Base-by-base conservation (phyloP, 1,140 invertebrate genomes). In the Cydia amplana region DNA sequence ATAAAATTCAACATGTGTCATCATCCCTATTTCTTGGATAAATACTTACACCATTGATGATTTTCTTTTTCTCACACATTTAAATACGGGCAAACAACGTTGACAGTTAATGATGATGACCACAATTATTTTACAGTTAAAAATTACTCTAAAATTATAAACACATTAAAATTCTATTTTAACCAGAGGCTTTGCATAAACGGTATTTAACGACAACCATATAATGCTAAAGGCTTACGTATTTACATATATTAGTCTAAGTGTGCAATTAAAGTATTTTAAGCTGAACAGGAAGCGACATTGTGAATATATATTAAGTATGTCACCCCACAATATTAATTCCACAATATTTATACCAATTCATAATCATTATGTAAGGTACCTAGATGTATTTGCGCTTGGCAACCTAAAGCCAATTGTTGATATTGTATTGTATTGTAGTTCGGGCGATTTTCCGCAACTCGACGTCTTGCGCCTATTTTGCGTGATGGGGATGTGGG, bases 131-230 rank as follows among this genome's bases (percentile, higher is more conserved):
- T 18, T 20, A 36, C 32, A 36, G 65, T 70, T 36, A 40, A 36
- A 70, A 70, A 70, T 70, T 70, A 70, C 65, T 70, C 65, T 43
- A 32, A 70, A 70, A 70, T 70, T 70, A 70, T 70, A 70, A 70
- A 70, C 4, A 23, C 65, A 70, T 70, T 70, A 70, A 43, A 70
- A 70, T 20, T 70, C 16, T 70, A 70, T 70, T 70, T 40, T 1
- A 36, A 36, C 65, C 65, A 70, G 16, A 9, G 12, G 4, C 28
- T 70, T 70, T 36, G 65, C 65, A 70, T 70, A 36, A 70, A 70
- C 64, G 25, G 16, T 70, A 18, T 40, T 36, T 40, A 70, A 36
- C 32, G 65, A 70, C 65, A 25, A 60, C 55, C 20, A 60, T 60
- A 10, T 60, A 60, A 60, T 23, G 0, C 55, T 12, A 23, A 60